A percentile compares a stretch with the other conserved stretches of the same genome.
Conservation (phyloP, 1,140 invertebrate species). For the Diorhabda carinulata region DNA sequence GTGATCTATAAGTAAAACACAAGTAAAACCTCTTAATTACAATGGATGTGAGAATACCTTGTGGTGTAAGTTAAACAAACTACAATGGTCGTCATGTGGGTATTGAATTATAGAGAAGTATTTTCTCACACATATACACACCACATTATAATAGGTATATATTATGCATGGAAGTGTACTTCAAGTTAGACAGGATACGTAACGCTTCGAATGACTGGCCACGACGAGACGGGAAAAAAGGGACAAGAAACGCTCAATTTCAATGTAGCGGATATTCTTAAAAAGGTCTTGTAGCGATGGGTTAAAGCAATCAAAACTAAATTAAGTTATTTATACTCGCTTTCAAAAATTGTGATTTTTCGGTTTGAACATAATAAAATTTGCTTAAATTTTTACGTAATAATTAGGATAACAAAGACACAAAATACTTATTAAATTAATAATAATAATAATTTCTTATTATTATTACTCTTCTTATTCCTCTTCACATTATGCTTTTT, state of each 20-base stretch:
- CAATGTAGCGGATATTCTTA: not conserved
- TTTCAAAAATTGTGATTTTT: not conserved
- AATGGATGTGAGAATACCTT: not conserved
- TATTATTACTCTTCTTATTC: too few relatives aligned
- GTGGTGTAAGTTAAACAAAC: not conserved
- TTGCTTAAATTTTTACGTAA: too few relatives aligned
- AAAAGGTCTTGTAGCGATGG: not conserved
- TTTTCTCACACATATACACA: not conserved
- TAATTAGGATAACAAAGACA: too few relatives aligned
- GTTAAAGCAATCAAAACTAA: not conserved
- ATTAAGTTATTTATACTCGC: not conserved
- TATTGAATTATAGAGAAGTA: slow-evolving; percentile 1
- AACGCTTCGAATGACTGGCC: slow-evolving; percentile 1
- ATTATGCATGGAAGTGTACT: too few relatives aligned
- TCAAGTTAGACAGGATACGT: not conserved
- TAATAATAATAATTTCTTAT: too few relatives aligned
- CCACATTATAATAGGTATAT: not conserved
- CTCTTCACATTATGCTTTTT: too few relatives aligned
- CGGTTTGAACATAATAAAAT: too few relatives aligned
- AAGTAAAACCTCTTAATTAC: not conserved
- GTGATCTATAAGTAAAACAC: too few relatives aligned
- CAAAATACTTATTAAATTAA: too few relatives aligned
- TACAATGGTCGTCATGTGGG: not conserved
- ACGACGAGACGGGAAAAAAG: not conserved
- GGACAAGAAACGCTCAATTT: not conserved